Evolutionary conservation across 1,140 invertebrate genomes (phyloP), one percentile per base, ranked within the genome.

Genomic region (Monomorium pharaonis): DNA sequence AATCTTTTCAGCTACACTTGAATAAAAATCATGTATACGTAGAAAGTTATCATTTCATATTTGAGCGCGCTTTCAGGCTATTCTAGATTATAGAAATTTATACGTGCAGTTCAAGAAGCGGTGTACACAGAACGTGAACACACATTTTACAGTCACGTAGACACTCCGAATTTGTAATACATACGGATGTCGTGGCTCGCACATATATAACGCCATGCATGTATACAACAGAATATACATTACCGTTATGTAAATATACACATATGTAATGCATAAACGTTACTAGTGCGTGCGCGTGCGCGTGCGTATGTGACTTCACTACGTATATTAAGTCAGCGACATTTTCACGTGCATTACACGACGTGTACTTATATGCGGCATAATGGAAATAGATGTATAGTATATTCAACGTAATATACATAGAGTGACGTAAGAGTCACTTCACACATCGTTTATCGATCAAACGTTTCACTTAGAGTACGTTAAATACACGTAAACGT

Each of bases 271-370:
- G 62, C 44, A 62, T 67, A 80, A 80, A 80, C 16, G 77, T 80
- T 80, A 6, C n/a, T 49, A 21, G 63, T 80, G 44, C 54, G 37
- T 69, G 49, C 33, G 37, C 2, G 24, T 54, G 30, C 69, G 18
- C 42, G 4, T 16, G 63, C 18, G n/a, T n/a, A n/a, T n/a, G n/a
- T n/a, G n/a, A n/a, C 47, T 42, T 56, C 18, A 47, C 77, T 69
- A 69, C 77, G 63, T 80, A 69, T 69, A 80, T 80, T 69, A 80
- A 80, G 77, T 56, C 77, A 69, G 63, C 62, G 76, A 80, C 76
- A 80, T 80, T 80, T 80, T 80, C 77, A 69, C 47, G 33, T 80
- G 49, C 37, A 69, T 49, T 54, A 54, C 33, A 54, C 62, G 44
- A 80, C 62, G 62, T 21, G 62, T 42, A 80, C 30, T 80, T 80